Evolutionary conservation across 1,140 invertebrate species (phyloP), one percentile per base, ranked within the genome.

Genomic region (Drosophila yakuba): DNA sequence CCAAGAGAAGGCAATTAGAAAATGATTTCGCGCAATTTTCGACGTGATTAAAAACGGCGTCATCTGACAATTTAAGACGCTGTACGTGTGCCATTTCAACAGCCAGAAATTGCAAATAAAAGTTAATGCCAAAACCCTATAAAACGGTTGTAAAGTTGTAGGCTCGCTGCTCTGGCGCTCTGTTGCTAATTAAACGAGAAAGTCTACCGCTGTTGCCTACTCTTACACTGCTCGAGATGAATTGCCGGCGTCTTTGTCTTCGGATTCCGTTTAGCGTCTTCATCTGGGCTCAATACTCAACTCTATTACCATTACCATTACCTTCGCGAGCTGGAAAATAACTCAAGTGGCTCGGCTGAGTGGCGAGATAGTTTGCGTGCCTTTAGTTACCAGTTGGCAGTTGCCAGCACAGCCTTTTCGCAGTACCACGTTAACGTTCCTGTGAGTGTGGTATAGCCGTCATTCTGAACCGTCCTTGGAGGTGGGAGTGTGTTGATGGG

Each of bases 1-100:
- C 51, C 51, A 51, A 56, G 39, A 68, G 63, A 43, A 63, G 83
- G 75, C 75, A 88, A 88, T 86, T 86, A 88, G 83, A 82, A 79
- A 83, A 82, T 82, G 74, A 88, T 88, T 82, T 64, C 75, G 66
- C 78, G 50, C 83, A 86, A 86, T 78, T 88, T 88, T 75, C 78
- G 64, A 32, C 79, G 48, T 73, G 75, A 88, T 82, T 86, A 82
- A 79, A 86, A 86, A 68, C 74, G 59, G 45, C 60, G 47, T 47
- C 44, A 62, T 61, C 43, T 36, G 59, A 51, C 48, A 35, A 51
- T 74, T 74, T 71, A 54, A 44, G 51, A 55, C 23, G 28, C 54
- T 43, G 32, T 50, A 78, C 74, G 74, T 78, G 75, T n/a, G 66
- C 43, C 47, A 71, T 71, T 57, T 38, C 14, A 1, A 6, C 7